These are phyloP conservation scores for Matsumyia berberina DNA, from an alignment of 2,888 invertebrate genomes.

Conservation along the genomic window DNA sequence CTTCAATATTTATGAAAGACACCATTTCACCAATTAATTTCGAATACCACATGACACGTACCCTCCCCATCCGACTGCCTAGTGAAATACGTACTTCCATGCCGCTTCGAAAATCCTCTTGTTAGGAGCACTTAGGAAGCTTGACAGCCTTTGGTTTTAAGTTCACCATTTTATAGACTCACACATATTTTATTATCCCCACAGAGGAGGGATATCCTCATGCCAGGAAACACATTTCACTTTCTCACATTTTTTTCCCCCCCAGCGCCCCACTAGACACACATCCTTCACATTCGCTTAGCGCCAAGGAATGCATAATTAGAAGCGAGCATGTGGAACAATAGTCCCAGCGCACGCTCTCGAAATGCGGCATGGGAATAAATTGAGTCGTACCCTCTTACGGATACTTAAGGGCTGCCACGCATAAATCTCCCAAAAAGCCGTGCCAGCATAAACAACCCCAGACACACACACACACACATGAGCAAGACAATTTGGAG, in stretches of 20 bases:
- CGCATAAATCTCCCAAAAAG: constrained; percentile 34
- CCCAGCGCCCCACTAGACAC: neutral
- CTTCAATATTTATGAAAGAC: no score
- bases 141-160: neutral
- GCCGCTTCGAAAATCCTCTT: neutral
- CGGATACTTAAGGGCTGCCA: constrained; percentile 19
- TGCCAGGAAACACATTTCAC: constrained; percentile 19
- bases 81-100: neutral
- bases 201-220: neutral
- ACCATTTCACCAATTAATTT: neutral
- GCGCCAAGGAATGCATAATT: constrained; percentile 5
- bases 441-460: constrained; percentile 14
- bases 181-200: neutral
- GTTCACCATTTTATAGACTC: neutral
- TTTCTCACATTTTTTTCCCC: constrained; percentile 20
- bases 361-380: neutral
- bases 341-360: constrained; percentile 9
- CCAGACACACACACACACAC: neutral
- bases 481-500: constrained; percentile 12
- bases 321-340: constrained; percentile 24
- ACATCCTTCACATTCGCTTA: neutral
- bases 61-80: neutral
- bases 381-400: constrained; percentile 23
- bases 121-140: neutral
- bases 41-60: neutral